phyloP scores from a whole-genome alignment of 1,140 invertebrate genomes.

The Hyles euphorbiae region DNA sequence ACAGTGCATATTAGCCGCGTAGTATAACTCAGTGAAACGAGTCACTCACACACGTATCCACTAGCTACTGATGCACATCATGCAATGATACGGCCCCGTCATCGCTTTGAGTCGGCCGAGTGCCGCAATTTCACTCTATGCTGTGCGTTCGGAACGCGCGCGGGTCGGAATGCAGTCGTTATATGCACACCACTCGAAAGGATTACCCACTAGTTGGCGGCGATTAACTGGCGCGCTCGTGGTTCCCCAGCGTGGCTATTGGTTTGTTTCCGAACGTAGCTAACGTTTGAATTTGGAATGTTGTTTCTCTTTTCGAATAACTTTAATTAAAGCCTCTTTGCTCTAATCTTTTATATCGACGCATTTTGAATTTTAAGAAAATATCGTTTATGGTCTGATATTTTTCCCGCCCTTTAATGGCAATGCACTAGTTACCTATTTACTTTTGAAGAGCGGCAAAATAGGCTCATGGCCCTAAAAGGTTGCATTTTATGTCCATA shows the following conservation, averaged over 20 bases:
- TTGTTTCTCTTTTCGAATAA: constrained; percentile 27
- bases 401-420: too few species aligned
- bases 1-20: background rate
- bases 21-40: constrained; percentile 1
- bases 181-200: constrained; percentile 60
- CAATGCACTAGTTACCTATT: too few species aligned
- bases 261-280: constrained; percentile 48
- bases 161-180: constrained; percentile 51
- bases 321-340: constrained; percentile 19
- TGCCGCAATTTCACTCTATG: constrained; percentile 46
- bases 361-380: too few species aligned
- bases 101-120: constrained; percentile 46
- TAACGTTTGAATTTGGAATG: constrained; percentile 30
- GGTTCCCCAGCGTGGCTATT: constrained; percentile 41
- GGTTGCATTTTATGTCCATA: too few species aligned
- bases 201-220: constrained; percentile 58
- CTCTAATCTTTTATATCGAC: too few species aligned
- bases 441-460: too few species aligned
- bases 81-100: constrained; percentile 42
- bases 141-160: constrained; percentile 23
- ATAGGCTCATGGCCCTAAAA: too few species aligned
- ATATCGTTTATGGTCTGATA: too few species aligned
- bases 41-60: constrained; percentile 20
- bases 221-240: constrained; percentile 54
- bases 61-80: constrained; percentile 31